These are phyloP conservation scores for Leptonema lineaticorne DNA, from an alignment of 1,140 invertebrate species.

Conservation along the genomic window DNA sequence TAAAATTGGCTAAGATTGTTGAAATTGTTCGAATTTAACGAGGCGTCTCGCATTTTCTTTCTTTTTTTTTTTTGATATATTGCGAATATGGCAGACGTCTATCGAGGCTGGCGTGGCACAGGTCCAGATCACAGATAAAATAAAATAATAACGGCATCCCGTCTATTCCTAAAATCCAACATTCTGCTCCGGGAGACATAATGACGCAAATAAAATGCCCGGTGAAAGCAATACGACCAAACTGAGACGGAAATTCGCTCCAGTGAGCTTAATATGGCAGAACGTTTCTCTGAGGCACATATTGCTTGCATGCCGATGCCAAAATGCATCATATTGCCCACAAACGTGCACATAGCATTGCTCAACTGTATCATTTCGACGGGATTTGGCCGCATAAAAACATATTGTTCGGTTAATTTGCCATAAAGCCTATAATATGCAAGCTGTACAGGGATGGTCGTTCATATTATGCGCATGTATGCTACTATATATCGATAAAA, in stretches of 20 bases:
- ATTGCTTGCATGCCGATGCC: background rate
- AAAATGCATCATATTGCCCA: background rate
- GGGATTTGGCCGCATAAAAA: too few species aligned
- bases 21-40: background rate
- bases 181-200: background rate
- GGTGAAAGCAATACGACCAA: background rate
- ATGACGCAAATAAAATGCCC: conserved; percentile 11
- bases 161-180: too few species aligned
- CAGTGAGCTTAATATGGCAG: background rate
- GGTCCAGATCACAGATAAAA: conserved; percentile 13
- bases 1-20: too few species aligned
- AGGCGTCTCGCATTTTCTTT: background rate
- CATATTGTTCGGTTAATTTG: too few species aligned
- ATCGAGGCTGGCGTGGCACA: background rate
- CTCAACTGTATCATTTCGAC: too few species aligned
- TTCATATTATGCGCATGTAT: too few species aligned
- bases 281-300: background rate
- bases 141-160: conserved; percentile 9
- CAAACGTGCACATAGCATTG: too few species aligned
- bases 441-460: too few species aligned
- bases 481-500: too few species aligned
- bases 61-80: too few species aligned
- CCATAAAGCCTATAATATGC: too few species aligned
- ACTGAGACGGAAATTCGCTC: background rate
- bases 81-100: background rate